phyloP scores from a whole-genome alignment of 2,797 vertebrate genomes.

The Tokudaia tokunoshimensis region DNA sequence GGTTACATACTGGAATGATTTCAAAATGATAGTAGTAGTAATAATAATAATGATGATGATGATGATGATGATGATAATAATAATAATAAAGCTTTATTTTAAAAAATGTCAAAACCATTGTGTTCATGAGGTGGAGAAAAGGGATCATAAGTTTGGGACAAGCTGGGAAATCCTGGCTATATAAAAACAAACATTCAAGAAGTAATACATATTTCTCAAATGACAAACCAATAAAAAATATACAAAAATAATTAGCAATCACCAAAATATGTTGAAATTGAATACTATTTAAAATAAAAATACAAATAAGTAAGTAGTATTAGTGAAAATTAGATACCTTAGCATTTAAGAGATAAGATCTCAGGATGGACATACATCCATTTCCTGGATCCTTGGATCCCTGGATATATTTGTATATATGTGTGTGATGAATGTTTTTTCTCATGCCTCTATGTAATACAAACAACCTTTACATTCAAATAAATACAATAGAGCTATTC shows the following conservation, averaged over 20 bases:
- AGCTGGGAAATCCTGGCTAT: background rate
- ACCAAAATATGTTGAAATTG: background rate
- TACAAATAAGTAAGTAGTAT: background rate
- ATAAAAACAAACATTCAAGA: background rate
- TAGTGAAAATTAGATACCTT: constrained; percentile 14
- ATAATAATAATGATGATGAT: background rate
- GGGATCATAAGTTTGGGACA: background rate
- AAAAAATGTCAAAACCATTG: background rate
- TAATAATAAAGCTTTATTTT: background rate
- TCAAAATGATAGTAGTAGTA: no score
- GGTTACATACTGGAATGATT: background rate
- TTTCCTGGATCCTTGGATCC: background rate
- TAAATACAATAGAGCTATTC: constrained; percentile 21
- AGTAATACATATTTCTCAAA: background rate
- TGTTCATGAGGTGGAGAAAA: background rate
- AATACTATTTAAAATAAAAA: constrained; percentile 55
- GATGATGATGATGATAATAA: background rate
- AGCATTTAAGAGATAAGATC: background rate
- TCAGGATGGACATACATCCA: background rate
- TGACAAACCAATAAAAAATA: background rate
- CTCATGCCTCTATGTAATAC: background rate
- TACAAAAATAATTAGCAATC: background rate
- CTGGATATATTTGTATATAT: background rate
- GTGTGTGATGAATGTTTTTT: background rate
- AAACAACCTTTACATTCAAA: constrained; percentile 4